Base-by-base conservation (phyloP, 2,888 invertebrate genomes). In the Lypha dubia region DNA sequence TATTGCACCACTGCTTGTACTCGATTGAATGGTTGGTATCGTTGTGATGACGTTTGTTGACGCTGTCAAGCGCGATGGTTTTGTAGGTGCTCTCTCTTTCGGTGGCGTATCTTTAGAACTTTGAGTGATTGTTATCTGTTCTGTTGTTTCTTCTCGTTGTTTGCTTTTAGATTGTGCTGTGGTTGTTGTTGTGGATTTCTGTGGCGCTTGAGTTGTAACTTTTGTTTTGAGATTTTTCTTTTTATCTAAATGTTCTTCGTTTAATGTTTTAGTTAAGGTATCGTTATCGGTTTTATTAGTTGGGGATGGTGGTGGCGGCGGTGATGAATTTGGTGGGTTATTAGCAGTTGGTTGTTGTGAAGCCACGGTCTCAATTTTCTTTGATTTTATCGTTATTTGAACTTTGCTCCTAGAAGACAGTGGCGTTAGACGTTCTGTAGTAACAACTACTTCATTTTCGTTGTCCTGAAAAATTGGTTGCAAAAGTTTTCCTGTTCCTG, bases 21-120 rank as follows among this genome's bases (percentile, higher is more conserved):
- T 87, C 88, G 70, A 49, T 24, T 82, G 84, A 84, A 74, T 82
- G 77, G 71, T 62, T 1, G 79, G 3, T 86, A 65, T 68, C 0
- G 75, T 5, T 86, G 70, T 88, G 44, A 49, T 75, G 9, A 88
- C 79, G 83, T 83, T 76, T 28, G 67, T 86, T 73, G 68, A 32
- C 75, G 68, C 70, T 44, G 82, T 75, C 49, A 88, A 87, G 46
- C 91, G 90, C 76, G 90, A 90, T 60, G 92, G 92, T 85, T 91
- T 91, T 2, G 91, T 88, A 22, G 92, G 92, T 9, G 92, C 92
- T 79, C 89, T 89, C 76, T 92, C 92, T 56, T 87, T 88, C n/a
- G 92, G 92, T 84, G 92, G 92, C 53, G 91, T 92, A 86, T 92
- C 92, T 81, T 90, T 88, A 68, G 86, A 88, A 88, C 92, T 91